Evolutionary conservation across 2,888 invertebrate species (phyloP).

Genomic region (Cheilosia scutellata): DNA sequence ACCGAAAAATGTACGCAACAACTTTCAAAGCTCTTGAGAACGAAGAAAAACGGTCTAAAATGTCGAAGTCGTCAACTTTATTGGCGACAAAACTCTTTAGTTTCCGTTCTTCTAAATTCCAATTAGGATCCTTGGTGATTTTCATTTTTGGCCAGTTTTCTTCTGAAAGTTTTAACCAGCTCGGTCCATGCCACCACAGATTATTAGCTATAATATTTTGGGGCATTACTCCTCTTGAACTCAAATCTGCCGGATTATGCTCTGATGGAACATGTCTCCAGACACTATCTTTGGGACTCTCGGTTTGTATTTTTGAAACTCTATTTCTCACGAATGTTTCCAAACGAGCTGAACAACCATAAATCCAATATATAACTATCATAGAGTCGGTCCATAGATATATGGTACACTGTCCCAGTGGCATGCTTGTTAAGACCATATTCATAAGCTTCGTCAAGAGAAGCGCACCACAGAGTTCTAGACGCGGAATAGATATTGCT

Average conservation of each 20-base stretch:
- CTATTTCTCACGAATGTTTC: conserved; percentile 15
- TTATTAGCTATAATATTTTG: background rate
- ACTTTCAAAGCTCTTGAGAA: background rate
- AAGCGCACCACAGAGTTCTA: conserved; percentile 51
- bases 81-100: background rate
- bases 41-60: background rate
- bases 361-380: conserved; percentile 12
- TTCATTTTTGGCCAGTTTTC: background rate
- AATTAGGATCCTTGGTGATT: background rate
- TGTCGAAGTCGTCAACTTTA: background rate
- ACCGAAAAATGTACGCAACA: conserved; percentile 10
- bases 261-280: conserved; percentile 65
- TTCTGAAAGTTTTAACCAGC: background rate
- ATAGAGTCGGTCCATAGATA: conserved; percentile 27
- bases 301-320: conserved; percentile 14
- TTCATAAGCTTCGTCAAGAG: conserved; percentile 39
- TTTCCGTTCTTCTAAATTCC: conserved; percentile 5
- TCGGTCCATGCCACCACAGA: conserved; percentile 28
- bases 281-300: background rate
- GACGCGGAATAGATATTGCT: conserved; percentile 54
- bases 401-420: background rate
- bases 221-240: conserved; percentile 27
- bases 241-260: conserved; percentile 63
- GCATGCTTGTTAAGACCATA: background rate
- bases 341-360: conserved; percentile 3